Conservation (phyloP, 2,113 vertebrate species). For the Bagarius yarrelli region DNA sequence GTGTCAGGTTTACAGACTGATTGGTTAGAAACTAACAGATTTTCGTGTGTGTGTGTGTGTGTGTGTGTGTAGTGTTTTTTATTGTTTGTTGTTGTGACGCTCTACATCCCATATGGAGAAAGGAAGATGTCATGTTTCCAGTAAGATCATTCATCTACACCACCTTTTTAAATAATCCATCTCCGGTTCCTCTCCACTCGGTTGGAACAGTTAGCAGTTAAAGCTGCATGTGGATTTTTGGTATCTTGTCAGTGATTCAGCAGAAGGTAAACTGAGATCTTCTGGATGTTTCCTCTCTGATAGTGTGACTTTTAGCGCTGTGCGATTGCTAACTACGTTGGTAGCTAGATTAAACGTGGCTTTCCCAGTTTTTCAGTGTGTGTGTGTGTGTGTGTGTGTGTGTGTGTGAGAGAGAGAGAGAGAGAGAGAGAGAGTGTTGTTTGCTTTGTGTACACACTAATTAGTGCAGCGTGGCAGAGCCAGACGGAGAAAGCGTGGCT, state of each 20-base stretch:
- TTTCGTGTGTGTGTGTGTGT: too few relatives aligned
- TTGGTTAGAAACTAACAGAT: too few relatives aligned
- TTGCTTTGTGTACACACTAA: slow-evolving; percentile 58
- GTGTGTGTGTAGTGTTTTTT: too few relatives aligned
- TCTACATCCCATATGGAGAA: too few relatives aligned
- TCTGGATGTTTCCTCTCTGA: background rate
- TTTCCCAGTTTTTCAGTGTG: background rate
- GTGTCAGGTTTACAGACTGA: too few relatives aligned
- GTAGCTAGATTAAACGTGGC: background rate
- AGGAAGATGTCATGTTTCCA: too few relatives aligned
- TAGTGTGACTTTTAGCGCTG: background rate
- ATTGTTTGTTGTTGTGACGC: too few relatives aligned
- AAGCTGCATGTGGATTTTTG: background rate
- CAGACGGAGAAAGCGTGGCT: slow-evolving; percentile 48
- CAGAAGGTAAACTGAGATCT: background rate
- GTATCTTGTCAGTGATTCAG: background rate
- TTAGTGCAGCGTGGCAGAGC: slow-evolving; percentile 56
- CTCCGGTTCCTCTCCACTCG: too few relatives aligned
- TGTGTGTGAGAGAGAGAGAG: background rate
- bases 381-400: slow-evolving; percentile 31
- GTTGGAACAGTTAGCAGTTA: background rate
- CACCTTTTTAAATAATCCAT: too few relatives aligned
- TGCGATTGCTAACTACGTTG: background rate
- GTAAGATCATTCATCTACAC: too few relatives aligned
- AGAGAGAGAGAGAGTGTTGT: slow-evolving; percentile 15